These are phyloP conservation scores for Sesamia inferens DNA, from an alignment of 2,888 invertebrate genomes.

Conservation along the genomic window DNA sequence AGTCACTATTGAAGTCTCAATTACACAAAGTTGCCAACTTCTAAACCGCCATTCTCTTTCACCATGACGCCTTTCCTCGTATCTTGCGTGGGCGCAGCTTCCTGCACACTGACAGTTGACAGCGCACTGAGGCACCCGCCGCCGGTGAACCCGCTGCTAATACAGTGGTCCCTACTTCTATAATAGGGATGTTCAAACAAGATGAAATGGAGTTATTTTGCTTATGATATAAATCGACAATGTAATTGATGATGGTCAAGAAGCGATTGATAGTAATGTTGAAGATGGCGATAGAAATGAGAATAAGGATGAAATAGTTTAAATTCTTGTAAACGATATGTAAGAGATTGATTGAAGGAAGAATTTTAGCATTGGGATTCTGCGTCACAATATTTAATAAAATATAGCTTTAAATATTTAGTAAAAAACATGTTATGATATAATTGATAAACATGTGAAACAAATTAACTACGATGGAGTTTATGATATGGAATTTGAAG, in stretches of 20 bases:
- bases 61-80: slow-evolving; percentile 50
- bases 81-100: slow-evolving; percentile 73
- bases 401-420: no score
- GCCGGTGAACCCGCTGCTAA: slow-evolving; percentile 64
- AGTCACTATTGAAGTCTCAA: not conserved
- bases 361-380: not conserved
- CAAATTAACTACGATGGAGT: no score
- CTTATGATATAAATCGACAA: slow-evolving; percentile 31
- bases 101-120: slow-evolving; percentile 73
- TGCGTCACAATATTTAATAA: not conserved
- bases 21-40: not conserved
- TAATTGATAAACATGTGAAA: not conserved
- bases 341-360: not conserved
- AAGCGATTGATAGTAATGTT: not conserved
- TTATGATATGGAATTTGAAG: not conserved
- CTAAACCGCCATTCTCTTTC: slow-evolving; percentile 48
- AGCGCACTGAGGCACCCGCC: slow-evolving; percentile 67
- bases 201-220: slow-evolving; percentile 25
- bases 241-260: slow-evolving; percentile 14
- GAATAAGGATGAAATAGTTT: slow-evolving; percentile 1
- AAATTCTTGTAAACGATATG: not conserved
- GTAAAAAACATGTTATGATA: not conserved
- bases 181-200: slow-evolving; percentile 61
- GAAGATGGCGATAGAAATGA: not conserved
- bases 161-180: slow-evolving; percentile 64